Conservation (phyloP, 2,797 vertebrate genomes). For the Enteromius argenteus region DNA sequence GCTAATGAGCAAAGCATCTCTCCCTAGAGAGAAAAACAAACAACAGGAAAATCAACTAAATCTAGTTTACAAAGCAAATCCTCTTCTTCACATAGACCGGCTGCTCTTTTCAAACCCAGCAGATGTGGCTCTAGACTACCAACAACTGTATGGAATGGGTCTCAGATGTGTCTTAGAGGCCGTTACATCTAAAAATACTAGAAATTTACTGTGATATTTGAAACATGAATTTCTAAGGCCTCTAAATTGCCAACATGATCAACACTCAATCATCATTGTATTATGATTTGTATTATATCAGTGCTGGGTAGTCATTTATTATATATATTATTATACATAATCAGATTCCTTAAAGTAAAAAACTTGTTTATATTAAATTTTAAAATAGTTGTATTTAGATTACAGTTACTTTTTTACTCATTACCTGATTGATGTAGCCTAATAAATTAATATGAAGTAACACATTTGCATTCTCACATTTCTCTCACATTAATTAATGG, state of each 20-base stretch:
- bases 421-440: too few species aligned
- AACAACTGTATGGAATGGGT: constrained; percentile 9
- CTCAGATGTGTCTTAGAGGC: not conserved
- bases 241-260: not conserved
- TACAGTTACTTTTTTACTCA: not conserved
- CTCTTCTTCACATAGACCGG: constrained; percentile 20
- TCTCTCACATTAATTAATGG: not conserved
- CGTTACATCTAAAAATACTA: not conserved
- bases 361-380: too few species aligned
- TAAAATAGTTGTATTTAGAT: not conserved
- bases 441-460: not conserved
- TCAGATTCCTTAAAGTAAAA: too few species aligned
- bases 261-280: not conserved
- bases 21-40: constrained; percentile 64
- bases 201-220: not conserved
- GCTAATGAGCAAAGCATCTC: constrained; percentile 77
- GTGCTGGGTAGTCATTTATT: not conserved
- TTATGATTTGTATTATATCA: not conserved
- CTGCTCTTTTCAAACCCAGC: not conserved
- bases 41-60: constrained; percentile 78
- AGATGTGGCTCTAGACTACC: not conserved
- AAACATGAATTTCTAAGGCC: not conserved
- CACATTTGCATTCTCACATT: not conserved
- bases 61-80: constrained; percentile 70
- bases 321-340: too few species aligned